Evolutionary conservation across 2,797 vertebrate genomes (phyloP).

Genomic region (Danionella dracula): DNA sequence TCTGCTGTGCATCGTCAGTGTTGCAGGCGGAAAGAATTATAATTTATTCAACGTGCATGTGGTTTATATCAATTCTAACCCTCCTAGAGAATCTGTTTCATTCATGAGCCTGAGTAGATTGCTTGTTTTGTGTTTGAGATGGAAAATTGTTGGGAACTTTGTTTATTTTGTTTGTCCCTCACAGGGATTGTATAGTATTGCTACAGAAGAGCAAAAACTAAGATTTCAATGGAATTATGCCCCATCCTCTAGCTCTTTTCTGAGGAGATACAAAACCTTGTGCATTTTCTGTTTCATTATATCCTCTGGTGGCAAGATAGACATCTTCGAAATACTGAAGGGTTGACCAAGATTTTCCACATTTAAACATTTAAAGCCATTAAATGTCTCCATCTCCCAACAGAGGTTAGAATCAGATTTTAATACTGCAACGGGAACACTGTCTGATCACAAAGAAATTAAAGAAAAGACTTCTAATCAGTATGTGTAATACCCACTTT

Average conservation of each 20-base stretch:
- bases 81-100: not conserved
- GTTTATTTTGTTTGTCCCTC: not conserved
- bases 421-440: too few species aligned
- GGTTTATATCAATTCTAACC: not conserved
- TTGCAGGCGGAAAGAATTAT: not conserved
- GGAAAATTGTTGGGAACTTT: not conserved
- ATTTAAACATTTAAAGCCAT: too few species aligned
- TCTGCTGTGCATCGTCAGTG: slow-evolving; percentile 12
- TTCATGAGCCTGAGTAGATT: not conserved
- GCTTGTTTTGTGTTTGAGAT: not conserved
- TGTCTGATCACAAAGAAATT: too few species aligned
- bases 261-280: not conserved
- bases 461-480: too few species aligned
- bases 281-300: not conserved
- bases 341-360: too few species aligned
- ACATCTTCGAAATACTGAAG: too few species aligned
- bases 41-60: slow-evolving; percentile 6
- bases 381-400: too few species aligned
- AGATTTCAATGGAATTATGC: not conserved
- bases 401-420: too few species aligned
- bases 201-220: not conserved
- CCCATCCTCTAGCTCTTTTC: not conserved
- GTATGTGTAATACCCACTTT: too few species aligned
- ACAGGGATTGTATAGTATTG: not conserved
- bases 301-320: too few species aligned